Evolutionary conservation across 1,140 invertebrate genomes (phyloP).

Genomic region (Euglossa dilemma): DNA sequence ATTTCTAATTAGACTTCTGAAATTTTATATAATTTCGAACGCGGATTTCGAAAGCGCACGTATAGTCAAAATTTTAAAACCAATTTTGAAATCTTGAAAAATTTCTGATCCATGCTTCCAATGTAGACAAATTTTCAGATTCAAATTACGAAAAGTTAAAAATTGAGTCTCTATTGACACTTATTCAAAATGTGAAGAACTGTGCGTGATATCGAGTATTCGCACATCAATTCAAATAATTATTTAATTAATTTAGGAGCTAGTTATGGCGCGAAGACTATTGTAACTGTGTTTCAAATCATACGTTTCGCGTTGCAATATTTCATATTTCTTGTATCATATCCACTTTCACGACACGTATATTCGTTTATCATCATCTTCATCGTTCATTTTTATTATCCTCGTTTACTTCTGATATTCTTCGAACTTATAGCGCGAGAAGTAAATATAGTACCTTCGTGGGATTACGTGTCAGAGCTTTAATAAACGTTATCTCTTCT

Average conservation of each 20-base stretch:
- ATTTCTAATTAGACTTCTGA: no score
- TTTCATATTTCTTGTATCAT: background rate
- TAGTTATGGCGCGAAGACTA: no score
- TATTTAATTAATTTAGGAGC: background rate
- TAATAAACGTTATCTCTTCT: constrained; percentile 11
- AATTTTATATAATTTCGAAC: no score
- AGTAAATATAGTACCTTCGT: background rate
- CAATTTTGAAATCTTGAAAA: no score
- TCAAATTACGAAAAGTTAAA: no score
- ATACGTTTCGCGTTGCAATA: background rate
- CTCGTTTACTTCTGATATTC: background rate
- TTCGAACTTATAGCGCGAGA: background rate
- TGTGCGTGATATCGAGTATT: no score
- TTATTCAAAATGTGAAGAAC: no score
- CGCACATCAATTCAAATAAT: background rate
- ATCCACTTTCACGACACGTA: background rate
- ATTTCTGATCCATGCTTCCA: no score
- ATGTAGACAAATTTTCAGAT: no score
- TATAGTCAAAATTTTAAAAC: no score
- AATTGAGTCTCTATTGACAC: no score
- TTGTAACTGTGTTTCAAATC: background rate
- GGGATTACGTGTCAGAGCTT: constrained; percentile 1
- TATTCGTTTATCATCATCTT: constrained; percentile 13
- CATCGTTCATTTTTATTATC: background rate
- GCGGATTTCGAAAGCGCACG: no score